Percentiles rank a stretch among this genome's conserved stretches.
These are phyloP conservation scores for Rhinoraja longicauda DNA, from an alignment of 2,797 vertebrate genomes.

Conservation along the genomic window DNA sequence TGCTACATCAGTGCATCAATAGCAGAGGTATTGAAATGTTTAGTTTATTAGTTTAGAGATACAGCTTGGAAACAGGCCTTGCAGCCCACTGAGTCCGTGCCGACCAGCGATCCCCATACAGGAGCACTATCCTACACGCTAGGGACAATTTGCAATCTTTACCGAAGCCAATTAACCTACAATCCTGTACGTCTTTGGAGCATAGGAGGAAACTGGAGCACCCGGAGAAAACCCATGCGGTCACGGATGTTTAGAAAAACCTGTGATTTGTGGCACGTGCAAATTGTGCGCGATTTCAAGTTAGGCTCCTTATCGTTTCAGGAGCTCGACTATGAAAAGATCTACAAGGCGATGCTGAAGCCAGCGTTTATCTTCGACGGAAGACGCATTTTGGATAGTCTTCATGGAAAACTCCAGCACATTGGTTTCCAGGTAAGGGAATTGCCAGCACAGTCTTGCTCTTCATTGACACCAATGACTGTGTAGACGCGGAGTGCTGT, in stretches of 20 bases:
- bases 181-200: no score
- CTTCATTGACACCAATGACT: not conserved
- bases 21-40: no score
- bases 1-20: no score
- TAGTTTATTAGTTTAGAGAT: no score
- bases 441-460: not conserved
- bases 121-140: no score
- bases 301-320: conserved; percentile 36
- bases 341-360: conserved; percentile 48
- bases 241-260: not conserved
- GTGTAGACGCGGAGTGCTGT: not conserved
- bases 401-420: conserved; percentile 47
- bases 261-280: not conserved
- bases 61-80: no score
- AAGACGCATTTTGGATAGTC: conserved; percentile 48
- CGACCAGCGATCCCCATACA: no score
- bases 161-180: no score
- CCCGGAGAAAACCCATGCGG: no score
- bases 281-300: not conserved
- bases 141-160: no score
- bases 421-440: conserved; percentile 50
- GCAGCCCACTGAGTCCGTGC: no score
- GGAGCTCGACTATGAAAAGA: conserved; percentile 48
- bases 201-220: no score
- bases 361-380: conserved; percentile 53